Base-by-base conservation (phyloP, 2,797 vertebrate genomes). In the Dermochelys coriacea region DNA sequence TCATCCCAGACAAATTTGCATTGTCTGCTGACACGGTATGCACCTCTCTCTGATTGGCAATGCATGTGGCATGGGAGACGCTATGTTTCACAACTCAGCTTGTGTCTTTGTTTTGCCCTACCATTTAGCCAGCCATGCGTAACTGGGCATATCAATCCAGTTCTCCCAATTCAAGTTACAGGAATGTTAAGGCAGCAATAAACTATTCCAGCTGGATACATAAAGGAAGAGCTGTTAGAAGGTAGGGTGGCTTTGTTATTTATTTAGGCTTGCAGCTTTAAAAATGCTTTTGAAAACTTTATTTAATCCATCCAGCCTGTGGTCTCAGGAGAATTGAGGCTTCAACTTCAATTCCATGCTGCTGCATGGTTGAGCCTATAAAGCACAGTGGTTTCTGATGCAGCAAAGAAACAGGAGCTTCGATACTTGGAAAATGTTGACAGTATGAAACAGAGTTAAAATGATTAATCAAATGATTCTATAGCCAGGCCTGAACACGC, bases 11-110 rank as follows among this genome's bases (percentile, higher is more conserved):
- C 68, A 41, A 19, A 9, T 5, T 12, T 23, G 68, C 25, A 59
- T n/a, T 16, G 6, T 54, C 5, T 1, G 5, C 47, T 3, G 77
- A 1, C 1, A 34, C 2, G 12, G 21, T 3, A 49, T 75, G 79
- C 45, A 23, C 18, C 78, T 21, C 8, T 0, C 1, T 6, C 1
- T 0, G 27, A 57, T 29, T 31, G 25, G 55, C 80, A 12, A 5
- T 8, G 2, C 5, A 0, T 0, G 0, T 0, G 82, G 37, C 84
- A 47, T 10, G 9, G 0, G 5, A n/a, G 47, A 2, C 1, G 5
- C 34, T 4, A 9, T 14, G n/a, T 1, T 29, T 4, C 0, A 0
- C 18, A 29, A 45, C 5, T 75, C 14, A 3, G 5, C 0, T 1
- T 1, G 0, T 1, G 0, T 25, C n/a, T 51, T 7, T 9, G 41